Evolutionary conservation across 2,888 invertebrate species (phyloP), one percentile per base, ranked within the genome.

Genomic region (Opisthograptis luteolata): DNA sequence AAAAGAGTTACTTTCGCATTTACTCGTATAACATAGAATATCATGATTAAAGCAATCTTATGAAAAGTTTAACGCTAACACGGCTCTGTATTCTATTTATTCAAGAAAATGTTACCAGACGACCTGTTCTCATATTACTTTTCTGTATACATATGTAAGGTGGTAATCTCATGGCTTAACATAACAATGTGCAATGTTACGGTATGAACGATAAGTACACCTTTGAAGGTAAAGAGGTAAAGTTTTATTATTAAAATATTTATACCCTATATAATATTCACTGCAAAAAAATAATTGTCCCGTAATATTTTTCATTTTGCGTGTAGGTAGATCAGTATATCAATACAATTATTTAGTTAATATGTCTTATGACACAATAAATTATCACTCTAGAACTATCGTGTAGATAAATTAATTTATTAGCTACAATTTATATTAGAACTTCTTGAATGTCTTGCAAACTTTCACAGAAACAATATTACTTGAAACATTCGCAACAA

Each of bases 61-160:
- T 25, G 14, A 27, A 31, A 42, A 25, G 8, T 32, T 45, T 37
- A 50, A 31, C 44, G 42, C 22, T 34, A 43, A 53, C 31, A 46
- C 7, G 41, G 27, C 30, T 40, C 28, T 47, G 30, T 40, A 42
- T 55, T 41, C 48, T 44, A 36, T 22, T 37, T 37, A 36, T 48
- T 45, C 45, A 45, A 50, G 55, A 58, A 56, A 58, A 54, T 54
- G 37, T 51, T 52, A 49, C 45, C 35, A 53, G 48, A 43, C 34
- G 48, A 43, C 34, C 15, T 17, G 22, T 30, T 30, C 27, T 39
- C 37, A 42, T 42, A 54, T 49, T 41, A 41, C 17, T 45, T 48
- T 55, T 51, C 46, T 55, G 37, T 42, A 55, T 60, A 54, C 55
- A 56, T 56, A 61, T 47, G 46, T 58, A 48, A 61, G 39, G 44